Evolutionary conservation across 2,113 vertebrate genomes (phyloP).

Genomic region (Tretioscincus oriximinensis): DNA sequence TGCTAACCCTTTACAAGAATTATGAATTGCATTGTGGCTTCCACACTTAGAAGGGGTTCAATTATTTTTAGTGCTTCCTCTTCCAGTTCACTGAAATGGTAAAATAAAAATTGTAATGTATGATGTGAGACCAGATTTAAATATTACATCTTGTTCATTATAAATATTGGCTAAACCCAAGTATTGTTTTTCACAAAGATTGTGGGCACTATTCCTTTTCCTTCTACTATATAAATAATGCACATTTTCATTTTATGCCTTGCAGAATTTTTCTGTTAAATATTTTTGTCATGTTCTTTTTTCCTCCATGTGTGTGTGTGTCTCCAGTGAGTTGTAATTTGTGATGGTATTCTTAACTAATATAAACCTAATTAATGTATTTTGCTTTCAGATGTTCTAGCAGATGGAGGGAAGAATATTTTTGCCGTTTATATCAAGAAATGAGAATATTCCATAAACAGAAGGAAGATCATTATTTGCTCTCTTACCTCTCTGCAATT

Average conservation of each 20-base stretch:
- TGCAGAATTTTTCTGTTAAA: constrained; percentile 26
- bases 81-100: neutral
- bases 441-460: constrained; percentile 5
- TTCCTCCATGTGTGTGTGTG: constrained; percentile 14
- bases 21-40: neutral
- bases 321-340: constrained; percentile 15
- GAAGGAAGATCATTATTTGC: constrained; percentile 9
- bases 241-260: constrained; percentile 23
- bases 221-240: constrained; percentile 11
- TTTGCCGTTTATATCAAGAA: constrained; percentile 15
- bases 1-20: no score
- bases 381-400: constrained; percentile 26
- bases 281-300: constrained; percentile 33
- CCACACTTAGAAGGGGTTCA: neutral
- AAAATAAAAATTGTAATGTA: no score
- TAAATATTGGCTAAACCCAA: neutral
- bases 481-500: neutral
- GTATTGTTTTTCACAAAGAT: neutral
- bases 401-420: constrained; percentile 28
- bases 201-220: neutral
- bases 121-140: neutral
- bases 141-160: neutral
- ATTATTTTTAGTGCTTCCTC: neutral
- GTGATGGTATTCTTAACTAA: constrained; percentile 34
- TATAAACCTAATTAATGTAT: constrained; percentile 19